Percentiles rank a stretch among this genome's conserved stretches.
Conservation (phyloP, 1,140 invertebrate species). For the Harpegnathos saltator region DNA sequence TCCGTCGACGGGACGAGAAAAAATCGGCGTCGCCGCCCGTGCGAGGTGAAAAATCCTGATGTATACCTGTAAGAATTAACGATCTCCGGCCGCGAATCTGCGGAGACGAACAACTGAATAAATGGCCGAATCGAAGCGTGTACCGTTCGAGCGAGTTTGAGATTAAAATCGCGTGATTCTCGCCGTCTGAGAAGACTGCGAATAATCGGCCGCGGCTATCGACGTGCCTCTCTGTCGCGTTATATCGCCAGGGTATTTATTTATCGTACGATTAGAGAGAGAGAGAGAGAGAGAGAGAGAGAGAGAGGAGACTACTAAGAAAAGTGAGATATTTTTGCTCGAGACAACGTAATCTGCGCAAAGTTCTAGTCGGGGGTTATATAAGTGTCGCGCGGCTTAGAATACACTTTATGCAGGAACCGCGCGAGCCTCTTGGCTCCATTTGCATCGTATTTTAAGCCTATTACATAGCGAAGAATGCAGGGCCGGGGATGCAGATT, state of each 20-base stretch:
- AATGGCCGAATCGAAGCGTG: background rate
- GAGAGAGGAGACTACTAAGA: background rate
- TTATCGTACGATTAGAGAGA: no score
- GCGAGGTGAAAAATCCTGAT: background rate
- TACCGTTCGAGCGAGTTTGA: background rate
- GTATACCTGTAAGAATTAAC: background rate
- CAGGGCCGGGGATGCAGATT: conserved; percentile 39
- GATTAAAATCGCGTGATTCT: no score
- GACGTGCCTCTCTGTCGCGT: no score
- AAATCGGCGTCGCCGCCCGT: no score
- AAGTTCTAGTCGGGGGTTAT: conserved; percentile 49
- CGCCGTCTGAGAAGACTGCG: no score
- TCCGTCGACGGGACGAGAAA: background rate
- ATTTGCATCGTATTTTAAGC: conserved; percentile 60
- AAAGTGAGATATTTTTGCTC: conserved; percentile 46
- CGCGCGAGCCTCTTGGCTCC: conserved; percentile 49
- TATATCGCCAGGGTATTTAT: no score
- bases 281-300: no score
- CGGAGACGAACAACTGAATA: background rate
- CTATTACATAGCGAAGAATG: conserved; percentile 54
- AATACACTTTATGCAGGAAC: conserved; percentile 55
- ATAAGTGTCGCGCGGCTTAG: conserved; percentile 56
- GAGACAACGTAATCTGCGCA: conserved; percentile 44
- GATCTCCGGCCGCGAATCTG: background rate
- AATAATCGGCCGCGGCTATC: no score